Evolutionary conservation across 2,797 vertebrate genomes (phyloP).

Genomic region (Propithecus perrieri): DNA sequence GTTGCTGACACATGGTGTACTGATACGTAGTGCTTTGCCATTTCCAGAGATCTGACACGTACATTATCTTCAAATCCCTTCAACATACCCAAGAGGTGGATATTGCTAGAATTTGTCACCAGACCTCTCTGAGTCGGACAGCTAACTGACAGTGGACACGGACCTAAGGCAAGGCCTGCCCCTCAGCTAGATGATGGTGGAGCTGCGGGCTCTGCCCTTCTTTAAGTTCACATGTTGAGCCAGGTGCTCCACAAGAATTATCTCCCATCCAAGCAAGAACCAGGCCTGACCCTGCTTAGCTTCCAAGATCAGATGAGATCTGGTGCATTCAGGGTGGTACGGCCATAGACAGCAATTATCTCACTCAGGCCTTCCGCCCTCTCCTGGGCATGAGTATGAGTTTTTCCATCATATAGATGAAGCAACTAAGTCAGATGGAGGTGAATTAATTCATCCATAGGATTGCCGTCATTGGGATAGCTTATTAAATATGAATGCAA

Average conservation of each 20-base stretch:
- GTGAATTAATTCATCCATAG: background rate
- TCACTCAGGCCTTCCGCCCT: background rate
- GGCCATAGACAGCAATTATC: background rate
- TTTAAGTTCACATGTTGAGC: accelerated
- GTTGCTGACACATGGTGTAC: accelerated
- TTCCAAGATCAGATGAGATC: too few species aligned
- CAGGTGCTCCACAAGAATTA: background rate
- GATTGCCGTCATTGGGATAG: background rate
- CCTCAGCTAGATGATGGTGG: accelerated
- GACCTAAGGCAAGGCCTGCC: background rate
- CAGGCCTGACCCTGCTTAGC: too few species aligned
- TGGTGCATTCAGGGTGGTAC: too few species aligned
- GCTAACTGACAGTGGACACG: background rate
- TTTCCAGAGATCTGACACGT: background rate
- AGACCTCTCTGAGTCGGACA: background rate
- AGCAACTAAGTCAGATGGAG: background rate
- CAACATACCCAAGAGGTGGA: background rate
- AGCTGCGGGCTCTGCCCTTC: background rate
- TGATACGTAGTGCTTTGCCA: background rate
- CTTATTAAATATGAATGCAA: background rate
- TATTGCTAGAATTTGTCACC: background rate
- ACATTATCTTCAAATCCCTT: background rate
- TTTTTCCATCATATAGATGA: background rate
- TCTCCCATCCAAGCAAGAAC: too few species aligned
- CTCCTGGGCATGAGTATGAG: background rate